Evolutionary conservation across 2,113 vertebrate genomes (phyloP).

Genomic region (Dascyllus trimaculatus): DNA sequence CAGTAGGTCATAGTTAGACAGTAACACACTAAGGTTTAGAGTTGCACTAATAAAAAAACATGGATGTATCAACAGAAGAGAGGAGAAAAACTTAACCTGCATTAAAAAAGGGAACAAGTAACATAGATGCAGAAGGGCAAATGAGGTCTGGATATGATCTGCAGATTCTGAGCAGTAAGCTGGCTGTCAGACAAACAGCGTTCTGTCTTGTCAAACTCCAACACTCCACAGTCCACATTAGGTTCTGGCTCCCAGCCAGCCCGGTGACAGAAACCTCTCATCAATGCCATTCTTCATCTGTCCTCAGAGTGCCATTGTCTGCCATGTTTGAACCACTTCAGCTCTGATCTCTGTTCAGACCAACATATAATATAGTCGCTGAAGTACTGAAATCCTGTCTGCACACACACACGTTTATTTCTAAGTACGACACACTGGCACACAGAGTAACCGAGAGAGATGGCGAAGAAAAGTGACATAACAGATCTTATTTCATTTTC

Average conservation of each 20-base stretch:
- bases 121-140: not conserved
- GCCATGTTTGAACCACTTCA: constrained; percentile 41
- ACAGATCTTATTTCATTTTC: constrained; percentile 24
- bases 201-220: constrained; percentile 65
- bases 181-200: constrained; percentile 57
- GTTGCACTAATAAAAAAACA: not conserved
- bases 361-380: constrained; percentile 25
- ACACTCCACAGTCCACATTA: constrained; percentile 68
- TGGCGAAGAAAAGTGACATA: constrained; percentile 29
- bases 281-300: constrained; percentile 69
- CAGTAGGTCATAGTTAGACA: not conserved
- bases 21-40: not conserved
- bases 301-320: constrained; percentile 72
- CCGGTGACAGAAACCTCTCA: constrained; percentile 70
- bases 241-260: constrained; percentile 65
- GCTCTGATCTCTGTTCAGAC: constrained; percentile 48
- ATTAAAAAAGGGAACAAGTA: not conserved
- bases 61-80: not conserved
- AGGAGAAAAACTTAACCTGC: not conserved
- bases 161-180: constrained; percentile 32
- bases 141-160: constrained; percentile 55
- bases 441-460: not conserved
- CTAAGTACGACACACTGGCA: not conserved
- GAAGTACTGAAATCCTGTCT: not conserved
- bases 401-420: not conserved